Conservation (phyloP, 2,113 vertebrate species). For the Bubo bubo region DNA sequence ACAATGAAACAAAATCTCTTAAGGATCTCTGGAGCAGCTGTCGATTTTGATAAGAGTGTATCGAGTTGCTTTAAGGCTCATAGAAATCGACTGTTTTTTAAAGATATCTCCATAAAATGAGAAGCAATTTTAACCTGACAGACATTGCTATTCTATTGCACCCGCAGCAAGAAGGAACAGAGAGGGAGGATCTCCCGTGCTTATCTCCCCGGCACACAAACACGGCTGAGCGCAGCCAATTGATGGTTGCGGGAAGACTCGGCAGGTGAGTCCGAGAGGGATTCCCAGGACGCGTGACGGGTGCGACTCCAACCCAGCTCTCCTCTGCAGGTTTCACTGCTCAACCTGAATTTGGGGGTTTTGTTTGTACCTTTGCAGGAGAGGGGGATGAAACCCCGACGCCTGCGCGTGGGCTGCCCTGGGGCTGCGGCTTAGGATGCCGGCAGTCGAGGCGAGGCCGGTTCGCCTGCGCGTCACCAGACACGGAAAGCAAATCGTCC, state of each 20-base stretch:
- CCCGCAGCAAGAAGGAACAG: background rate
- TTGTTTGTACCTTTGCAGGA: background rate
- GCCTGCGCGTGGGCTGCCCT: accelerated
- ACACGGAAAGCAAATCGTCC: conserved; percentile 8
- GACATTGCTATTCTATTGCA: background rate
- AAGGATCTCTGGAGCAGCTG: background rate
- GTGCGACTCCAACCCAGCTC: background rate
- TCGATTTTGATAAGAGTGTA: background rate
- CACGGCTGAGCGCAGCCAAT: background rate
- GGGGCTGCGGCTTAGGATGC: background rate
- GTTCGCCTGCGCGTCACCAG: background rate
- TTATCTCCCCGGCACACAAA: conserved; percentile 61
- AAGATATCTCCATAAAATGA: background rate
- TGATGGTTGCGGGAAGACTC: background rate
- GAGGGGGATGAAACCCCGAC: background rate
- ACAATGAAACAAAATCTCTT: background rate
- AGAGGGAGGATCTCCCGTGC: conserved; percentile 21
- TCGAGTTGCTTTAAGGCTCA: background rate
- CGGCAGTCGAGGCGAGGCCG: background rate
- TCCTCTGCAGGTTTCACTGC: background rate
- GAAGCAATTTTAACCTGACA: conserved; percentile 4
- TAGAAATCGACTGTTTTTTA: background rate
- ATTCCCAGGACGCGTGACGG: background rate
- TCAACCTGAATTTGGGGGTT: background rate
- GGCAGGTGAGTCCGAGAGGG: background rate